These are phyloP conservation scores for Mus caroli DNA, from an alignment of 2,797 vertebrate genomes.

Conservation along the genomic window DNA sequence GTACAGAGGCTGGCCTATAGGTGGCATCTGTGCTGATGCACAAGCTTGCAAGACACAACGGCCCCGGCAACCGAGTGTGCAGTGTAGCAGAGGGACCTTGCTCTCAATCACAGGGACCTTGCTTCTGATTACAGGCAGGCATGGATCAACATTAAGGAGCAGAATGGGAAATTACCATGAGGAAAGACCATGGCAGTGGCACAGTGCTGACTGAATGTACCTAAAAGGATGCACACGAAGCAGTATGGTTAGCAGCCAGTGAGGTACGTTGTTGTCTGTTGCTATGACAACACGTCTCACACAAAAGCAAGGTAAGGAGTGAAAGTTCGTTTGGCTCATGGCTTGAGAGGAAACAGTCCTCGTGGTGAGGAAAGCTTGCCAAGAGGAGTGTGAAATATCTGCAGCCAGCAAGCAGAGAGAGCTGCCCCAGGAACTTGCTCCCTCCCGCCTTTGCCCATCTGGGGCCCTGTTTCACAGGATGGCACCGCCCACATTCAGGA, in stretches of 20 bases:
- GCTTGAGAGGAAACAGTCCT: background rate
- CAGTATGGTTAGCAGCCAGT: background rate
- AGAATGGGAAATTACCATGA: background rate
- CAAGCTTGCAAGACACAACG: background rate
- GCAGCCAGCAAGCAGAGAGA: background rate
- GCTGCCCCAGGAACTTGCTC: background rate
- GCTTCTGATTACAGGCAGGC: background rate
- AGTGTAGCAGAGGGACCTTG: too few species aligned
- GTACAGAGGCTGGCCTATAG: background rate
- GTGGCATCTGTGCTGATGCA: background rate
- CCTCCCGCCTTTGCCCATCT: too few species aligned
- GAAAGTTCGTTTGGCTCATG: background rate
- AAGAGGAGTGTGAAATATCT: background rate
- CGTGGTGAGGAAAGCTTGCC: background rate
- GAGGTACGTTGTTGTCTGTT: background rate
- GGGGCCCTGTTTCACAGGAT: background rate
- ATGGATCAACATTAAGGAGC: background rate
- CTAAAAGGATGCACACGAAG: background rate
- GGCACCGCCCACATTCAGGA: background rate
- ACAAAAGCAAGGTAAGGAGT: background rate
- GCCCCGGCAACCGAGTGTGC: background rate
- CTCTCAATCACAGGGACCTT: background rate
- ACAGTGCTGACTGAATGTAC: background rate
- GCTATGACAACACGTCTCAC: background rate
- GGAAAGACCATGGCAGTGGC: background rate